Conservation (phyloP, 53 echinoderm and acorn worm species). For the Echinarachnius parma region DNA sequence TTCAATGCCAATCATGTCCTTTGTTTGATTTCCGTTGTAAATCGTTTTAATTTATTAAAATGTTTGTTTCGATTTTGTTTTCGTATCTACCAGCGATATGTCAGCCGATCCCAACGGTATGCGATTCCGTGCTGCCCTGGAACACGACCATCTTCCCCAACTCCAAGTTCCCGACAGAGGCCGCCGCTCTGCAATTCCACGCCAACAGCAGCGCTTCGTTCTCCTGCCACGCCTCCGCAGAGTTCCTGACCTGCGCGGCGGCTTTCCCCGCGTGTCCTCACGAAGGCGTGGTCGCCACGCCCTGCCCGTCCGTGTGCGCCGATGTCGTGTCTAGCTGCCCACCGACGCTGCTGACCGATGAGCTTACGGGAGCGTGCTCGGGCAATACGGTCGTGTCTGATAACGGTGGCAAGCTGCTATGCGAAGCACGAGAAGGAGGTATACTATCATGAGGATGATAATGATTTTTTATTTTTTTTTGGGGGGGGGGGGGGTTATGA, state of each 20-base stretch:
- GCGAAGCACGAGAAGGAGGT: conserved; percentile 25
- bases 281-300: conserved; percentile 1
- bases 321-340: background rate
- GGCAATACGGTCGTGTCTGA: background rate
- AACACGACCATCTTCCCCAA: conserved; percentile 34
- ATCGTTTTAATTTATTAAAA: too few relatives aligned
- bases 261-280: conserved; percentile 31
- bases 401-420: background rate
- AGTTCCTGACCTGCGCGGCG: conserved; percentile 22
- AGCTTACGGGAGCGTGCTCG: conserved; percentile 9
- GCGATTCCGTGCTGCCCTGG: conserved; percentile 15
- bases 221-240: background rate
- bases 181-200: background rate
- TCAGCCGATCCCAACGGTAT: conserved; percentile 8
- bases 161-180: background rate
- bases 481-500: too few relatives aligned
- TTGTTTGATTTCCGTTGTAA: too few relatives aligned
- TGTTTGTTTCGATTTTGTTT: too few relatives aligned
- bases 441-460: too few relatives aligned
- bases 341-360: background rate
- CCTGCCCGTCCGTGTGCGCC: conserved; percentile 19
- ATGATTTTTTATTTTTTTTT: too few relatives aligned
- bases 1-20: too few relatives aligned
- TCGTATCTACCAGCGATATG: conserved; percentile 29
- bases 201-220: background rate